These are phyloP conservation scores for pig (Sus scrofa) DNA, from an alignment of 2,113 vertebrate species.

Conservation along the genomic window DNA sequence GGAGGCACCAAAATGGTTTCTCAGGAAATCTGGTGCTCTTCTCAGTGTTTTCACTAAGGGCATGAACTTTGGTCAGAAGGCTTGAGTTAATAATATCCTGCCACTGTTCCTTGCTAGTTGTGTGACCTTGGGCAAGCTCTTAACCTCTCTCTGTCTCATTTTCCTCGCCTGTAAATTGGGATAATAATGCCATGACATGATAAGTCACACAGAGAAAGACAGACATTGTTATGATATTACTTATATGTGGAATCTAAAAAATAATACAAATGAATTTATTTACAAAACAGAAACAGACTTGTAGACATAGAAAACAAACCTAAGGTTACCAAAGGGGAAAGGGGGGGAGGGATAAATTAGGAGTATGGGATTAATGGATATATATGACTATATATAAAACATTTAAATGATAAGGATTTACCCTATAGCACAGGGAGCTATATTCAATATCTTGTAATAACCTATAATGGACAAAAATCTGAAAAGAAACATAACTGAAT, in stretches of 20 bases:
- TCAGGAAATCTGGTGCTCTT: background rate
- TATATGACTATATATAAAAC: background rate
- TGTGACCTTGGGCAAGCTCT: background rate
- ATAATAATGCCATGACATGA: background rate
- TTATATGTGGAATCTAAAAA: background rate
- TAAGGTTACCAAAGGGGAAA: background rate
- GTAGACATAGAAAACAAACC: background rate
- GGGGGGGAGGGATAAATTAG: background rate
- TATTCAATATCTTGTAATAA: background rate
- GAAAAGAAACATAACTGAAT: background rate
- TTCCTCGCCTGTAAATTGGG: background rate
- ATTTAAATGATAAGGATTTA: background rate
- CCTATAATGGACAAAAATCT: background rate
- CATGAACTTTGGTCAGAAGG: constrained; percentile 2
- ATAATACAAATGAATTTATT: background rate
- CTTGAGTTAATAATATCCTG: background rate
- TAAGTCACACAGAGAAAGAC: background rate
- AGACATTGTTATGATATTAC: background rate
- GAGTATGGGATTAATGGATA: background rate
- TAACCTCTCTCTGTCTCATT: background rate
- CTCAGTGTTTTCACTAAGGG: background rate
- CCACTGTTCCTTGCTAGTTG: background rate
- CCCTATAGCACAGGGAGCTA: background rate
- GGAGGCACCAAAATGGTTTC: background rate
- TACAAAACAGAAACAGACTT: background rate